phyloP scores from a whole-genome alignment of 2,797 vertebrate species.

The Saxicola maurus region DNA sequence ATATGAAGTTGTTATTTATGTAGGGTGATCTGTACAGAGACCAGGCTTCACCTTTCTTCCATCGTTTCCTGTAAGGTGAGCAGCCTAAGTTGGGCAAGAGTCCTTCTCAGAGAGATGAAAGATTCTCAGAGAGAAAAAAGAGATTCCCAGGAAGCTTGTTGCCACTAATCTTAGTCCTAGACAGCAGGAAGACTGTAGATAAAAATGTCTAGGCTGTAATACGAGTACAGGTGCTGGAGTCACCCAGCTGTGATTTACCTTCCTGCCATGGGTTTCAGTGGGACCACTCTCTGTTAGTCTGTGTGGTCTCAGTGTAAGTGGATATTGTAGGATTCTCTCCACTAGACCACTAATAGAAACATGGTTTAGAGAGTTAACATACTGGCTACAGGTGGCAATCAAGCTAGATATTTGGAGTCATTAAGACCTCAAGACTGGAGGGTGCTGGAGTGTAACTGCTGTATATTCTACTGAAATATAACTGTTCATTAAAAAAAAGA shows the following conservation, averaged over 20 bases:
- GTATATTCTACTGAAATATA: background rate
- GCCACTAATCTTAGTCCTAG: background rate
- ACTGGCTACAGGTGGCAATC: background rate
- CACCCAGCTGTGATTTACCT: background rate
- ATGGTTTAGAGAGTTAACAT: background rate
- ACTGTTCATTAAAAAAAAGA: background rate
- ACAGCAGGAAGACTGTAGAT: background rate
- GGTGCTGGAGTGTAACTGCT: background rate
- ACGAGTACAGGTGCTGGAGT: fast-evolving
- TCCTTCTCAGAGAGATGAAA: background rate
- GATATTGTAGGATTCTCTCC: background rate
- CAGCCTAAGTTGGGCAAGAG: background rate
- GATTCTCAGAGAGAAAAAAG: background rate
- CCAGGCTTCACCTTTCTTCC: background rate
- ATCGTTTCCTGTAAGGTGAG: fast-evolving
- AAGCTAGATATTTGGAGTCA: background rate
- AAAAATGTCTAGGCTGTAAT: background rate
- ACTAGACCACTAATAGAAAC: background rate
- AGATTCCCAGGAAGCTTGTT: background rate
- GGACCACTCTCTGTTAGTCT: background rate
- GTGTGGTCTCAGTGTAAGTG: background rate
- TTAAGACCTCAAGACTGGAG: background rate
- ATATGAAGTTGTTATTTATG: background rate
- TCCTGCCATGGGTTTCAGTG: background rate
- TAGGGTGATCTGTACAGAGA: background rate